Evolutionary conservation across 2,888 invertebrate genomes (phyloP), one percentile per base, ranked within the genome.

Genomic region (Drosophila suboccidentalis): DNA sequence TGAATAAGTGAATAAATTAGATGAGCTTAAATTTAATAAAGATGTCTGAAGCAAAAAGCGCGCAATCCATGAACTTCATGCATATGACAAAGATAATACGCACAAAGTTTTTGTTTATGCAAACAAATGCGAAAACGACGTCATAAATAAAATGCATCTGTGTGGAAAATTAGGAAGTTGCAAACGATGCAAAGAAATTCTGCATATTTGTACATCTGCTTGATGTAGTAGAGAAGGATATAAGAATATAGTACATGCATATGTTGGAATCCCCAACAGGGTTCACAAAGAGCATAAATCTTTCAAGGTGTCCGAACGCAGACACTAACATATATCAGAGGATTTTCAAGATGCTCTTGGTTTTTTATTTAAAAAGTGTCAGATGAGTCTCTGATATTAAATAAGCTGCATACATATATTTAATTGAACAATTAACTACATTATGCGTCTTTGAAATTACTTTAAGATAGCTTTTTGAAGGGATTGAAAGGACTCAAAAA

Each of bases 71-170:
- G 4, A 47, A 55, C 36, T 53, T 47, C 39, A 62, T 19, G 49
- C 13, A 13, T 13, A 32, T 50, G 34, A 9, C 49, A 59, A 51
- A 51, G n/a, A 15, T n/a, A 51, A 51, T 26, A 15, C 51, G 22
- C 36, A 38, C n/a, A 26, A 17, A 49, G 41, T 39, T 64, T 64
- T 64, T 53, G 54, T 53, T 59, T 64, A 64, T 47, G 44, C 59
- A 64, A 47, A 59, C 60, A 65, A 82, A 64, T 76, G 63, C 60
- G 53, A 55, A 78, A 81, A 84, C 71, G 58, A 78, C 66, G 68
- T 79, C 86, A 88, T 83, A 84, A 89, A 87, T 87, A 78, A 87
- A 78, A 89, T 78, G 77, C 87, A 82, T 73, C 71, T 88, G 84
- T 59, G 77, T 82, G 89, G 84, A 84, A 84, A 84, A 84, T 84